Conservation (phyloP, 2,113 vertebrate genomes). For the Gopherus flavomarginatus region DNA sequence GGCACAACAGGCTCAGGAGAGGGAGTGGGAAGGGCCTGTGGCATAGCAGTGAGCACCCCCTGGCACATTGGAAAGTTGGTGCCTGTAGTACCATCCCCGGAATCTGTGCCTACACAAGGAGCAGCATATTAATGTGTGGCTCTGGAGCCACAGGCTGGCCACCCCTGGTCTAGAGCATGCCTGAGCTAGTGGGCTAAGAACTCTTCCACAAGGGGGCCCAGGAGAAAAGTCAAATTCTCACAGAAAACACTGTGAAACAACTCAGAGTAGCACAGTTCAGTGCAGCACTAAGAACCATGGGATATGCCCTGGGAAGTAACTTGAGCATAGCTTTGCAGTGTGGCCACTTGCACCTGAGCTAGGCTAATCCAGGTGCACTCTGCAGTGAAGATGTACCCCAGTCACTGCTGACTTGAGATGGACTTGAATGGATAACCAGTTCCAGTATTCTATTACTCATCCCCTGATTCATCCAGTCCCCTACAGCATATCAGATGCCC, state of each 20-base stretch:
- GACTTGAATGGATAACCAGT: background rate
- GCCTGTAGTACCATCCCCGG: too few relatives aligned
- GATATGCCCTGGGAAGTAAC: background rate
- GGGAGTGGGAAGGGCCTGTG: too few relatives aligned
- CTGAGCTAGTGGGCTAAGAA: background rate
- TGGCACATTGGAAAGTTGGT: too few relatives aligned
- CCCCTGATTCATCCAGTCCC: background rate
- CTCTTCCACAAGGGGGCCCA: background rate
- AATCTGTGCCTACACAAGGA: too few relatives aligned
- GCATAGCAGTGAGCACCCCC: too few relatives aligned
- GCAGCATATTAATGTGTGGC: too few relatives aligned
- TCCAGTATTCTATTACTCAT: background rate
- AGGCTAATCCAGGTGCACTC: too few relatives aligned
- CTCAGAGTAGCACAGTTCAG: background rate
- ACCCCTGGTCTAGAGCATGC: too few relatives aligned
- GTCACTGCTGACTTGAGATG: background rate
- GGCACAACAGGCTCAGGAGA: too few relatives aligned
- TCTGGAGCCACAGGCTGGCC: too few relatives aligned
- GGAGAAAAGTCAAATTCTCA: background rate
- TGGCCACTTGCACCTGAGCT: background rate
- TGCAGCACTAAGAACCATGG: background rate
- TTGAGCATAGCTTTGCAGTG: background rate
- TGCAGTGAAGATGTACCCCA: background rate
- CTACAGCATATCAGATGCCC: fast-evolving
- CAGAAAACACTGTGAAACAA: too few relatives aligned